Percentiles rank a stretch among this genome's conserved stretches.
phyloP scores from a whole-genome alignment of 2,113 vertebrate species.

The Salvelinus alpinus region DNA sequence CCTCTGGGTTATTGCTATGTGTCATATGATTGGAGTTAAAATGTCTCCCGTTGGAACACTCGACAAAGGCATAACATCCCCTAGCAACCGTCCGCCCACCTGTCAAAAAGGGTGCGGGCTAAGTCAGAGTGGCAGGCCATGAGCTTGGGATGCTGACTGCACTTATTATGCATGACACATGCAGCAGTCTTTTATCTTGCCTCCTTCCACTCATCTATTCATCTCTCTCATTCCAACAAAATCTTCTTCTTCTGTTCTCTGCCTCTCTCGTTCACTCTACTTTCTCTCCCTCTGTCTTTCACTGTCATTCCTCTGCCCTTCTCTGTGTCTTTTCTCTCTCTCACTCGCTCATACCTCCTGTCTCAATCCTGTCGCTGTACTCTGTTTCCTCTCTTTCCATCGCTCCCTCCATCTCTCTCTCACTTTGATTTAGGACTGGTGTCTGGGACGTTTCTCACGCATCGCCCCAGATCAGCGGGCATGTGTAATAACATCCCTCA shows the following conservation, averaged over 20 bases:
- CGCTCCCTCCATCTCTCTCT: conserved; percentile 40
- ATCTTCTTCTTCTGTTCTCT: background rate
- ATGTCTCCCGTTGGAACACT: conserved; percentile 25
- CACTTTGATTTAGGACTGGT: conserved; percentile 64
- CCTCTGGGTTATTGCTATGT: conserved; percentile 6
- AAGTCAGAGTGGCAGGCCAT: background rate
- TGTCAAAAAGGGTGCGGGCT: conserved; percentile 22
- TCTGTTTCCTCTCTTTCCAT: background rate
- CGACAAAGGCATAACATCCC: conserved; percentile 32
- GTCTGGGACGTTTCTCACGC: conserved; percentile 68
- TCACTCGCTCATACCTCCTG: background rate
- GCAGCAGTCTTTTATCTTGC: conserved; percentile 15
- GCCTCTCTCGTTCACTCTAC: background rate
- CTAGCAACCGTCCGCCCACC: conserved; percentile 1
- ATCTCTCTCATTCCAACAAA: background rate
- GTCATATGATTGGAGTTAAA: conserved; percentile 44
- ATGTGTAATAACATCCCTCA: conserved; percentile 68
- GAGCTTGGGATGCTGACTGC: background rate
- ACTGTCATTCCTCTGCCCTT: background rate
- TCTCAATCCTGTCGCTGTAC: background rate
- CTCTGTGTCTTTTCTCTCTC: conserved; percentile 1
- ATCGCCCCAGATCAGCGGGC: conserved; percentile 64
- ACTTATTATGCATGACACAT: background rate
- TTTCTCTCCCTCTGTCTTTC: conserved; percentile 7
- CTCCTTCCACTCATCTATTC: background rate